Conservation (phyloP, 2,888 invertebrate genomes). For the Xestia rhomboidea region DNA sequence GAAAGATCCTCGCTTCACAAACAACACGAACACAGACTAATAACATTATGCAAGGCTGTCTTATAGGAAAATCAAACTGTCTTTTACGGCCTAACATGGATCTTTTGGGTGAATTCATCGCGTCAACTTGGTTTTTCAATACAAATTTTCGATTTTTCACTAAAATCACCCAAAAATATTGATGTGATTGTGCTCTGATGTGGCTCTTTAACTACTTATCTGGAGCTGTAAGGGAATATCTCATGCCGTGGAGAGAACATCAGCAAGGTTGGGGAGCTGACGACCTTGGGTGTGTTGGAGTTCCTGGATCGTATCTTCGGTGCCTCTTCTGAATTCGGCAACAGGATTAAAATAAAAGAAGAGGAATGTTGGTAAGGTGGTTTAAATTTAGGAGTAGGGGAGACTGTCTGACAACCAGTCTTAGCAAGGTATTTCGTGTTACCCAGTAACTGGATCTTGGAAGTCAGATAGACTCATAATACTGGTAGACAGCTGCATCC, state of each 20-base stretch:
- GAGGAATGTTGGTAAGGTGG: background rate
- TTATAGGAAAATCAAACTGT: slow-evolving; percentile 1
- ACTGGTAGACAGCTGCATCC: background rate
- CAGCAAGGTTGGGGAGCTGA: background rate
- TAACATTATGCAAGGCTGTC: slow-evolving; percentile 37
- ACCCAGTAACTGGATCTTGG: background rate
- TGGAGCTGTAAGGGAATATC: background rate
- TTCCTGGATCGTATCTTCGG: background rate
- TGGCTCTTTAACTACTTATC: background rate
- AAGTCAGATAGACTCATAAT: background rate
- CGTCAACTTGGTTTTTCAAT: background rate
- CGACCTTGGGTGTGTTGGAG: background rate
- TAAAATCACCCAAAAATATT: background rate
- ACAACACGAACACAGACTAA: slow-evolving; percentile 30
- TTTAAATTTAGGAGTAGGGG: background rate
- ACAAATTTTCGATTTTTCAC: background rate
- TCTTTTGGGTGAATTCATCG: background rate
- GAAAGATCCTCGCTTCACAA: background rate
- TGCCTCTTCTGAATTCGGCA: background rate
- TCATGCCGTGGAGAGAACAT: background rate
- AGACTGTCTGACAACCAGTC: background rate
- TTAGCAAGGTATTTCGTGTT: background rate
- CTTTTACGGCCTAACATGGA: background rate
- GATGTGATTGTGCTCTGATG: background rate
- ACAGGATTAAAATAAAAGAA: background rate